phyloP scores from a whole-genome alignment of 2,797 vertebrate genomes.

The Meda fulgida region DNA sequence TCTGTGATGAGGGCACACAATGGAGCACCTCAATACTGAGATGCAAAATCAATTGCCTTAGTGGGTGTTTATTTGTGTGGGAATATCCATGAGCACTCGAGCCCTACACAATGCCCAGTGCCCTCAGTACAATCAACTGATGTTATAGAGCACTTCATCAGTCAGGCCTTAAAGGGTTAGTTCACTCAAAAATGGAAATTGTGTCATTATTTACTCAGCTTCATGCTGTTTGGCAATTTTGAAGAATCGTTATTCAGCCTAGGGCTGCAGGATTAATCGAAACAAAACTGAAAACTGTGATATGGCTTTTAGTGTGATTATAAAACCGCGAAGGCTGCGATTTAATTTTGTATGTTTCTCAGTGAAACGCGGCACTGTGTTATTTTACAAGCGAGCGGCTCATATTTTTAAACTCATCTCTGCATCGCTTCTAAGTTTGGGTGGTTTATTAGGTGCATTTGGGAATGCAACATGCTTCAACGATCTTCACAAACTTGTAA shows the following conservation, averaged over 20 bases:
- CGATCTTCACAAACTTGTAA: too few relatives aligned
- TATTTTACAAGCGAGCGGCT: not conserved
- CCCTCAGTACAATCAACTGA: slow-evolving; percentile 4
- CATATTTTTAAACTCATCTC: not conserved
- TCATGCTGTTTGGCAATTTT: not conserved
- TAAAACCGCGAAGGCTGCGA: not conserved
- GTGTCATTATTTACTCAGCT: not conserved
- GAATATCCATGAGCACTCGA: slow-evolving; percentile 12
- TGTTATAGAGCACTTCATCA: slow-evolving; percentile 11
- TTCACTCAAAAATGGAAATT: not conserved
- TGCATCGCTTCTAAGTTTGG: too few relatives aligned
- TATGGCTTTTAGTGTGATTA: not conserved
- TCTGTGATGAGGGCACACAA: slow-evolving; percentile 39
- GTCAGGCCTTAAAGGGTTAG: not conserved
- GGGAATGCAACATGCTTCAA: too few relatives aligned
- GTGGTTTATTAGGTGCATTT: too few relatives aligned
- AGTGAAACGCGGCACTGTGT: not conserved
- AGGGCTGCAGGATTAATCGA: not conserved
- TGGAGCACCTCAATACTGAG: slow-evolving; percentile 45
- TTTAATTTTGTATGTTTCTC: not conserved
- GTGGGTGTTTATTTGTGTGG: slow-evolving; percentile 29
- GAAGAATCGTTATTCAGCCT: not conserved
- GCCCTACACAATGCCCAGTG: not conserved
- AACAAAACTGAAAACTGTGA: not conserved
- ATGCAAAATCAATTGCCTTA: slow-evolving; percentile 39